phyloP scores from a whole-genome alignment of 2,113 vertebrate species.

The Ictalurus furcatus region DNA sequence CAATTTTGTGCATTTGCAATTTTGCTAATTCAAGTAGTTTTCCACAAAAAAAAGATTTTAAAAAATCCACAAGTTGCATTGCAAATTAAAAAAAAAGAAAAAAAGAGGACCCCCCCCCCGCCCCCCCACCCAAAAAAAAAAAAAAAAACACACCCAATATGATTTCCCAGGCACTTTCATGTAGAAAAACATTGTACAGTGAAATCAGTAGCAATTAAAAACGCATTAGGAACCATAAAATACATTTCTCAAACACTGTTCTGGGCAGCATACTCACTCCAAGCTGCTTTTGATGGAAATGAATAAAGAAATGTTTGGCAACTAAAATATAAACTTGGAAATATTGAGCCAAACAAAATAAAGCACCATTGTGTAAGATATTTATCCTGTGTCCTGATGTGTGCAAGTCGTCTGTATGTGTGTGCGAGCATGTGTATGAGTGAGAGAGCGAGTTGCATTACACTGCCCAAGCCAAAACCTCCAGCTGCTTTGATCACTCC shows the following conservation, averaged over 20 bases:
- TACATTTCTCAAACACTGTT: neutral
- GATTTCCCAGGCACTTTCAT: neutral
- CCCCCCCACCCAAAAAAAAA: no score
- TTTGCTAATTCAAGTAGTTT: no score
- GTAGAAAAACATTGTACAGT: neutral
- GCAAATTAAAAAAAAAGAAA: no score
- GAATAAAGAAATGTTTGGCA: slow-evolving; percentile 17
- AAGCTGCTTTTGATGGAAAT: neutral
- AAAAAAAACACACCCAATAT: neutral
- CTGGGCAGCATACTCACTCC: neutral
- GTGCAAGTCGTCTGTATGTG: neutral
- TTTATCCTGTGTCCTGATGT: slow-evolving; percentile 4
- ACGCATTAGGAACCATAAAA: neutral
- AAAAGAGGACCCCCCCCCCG: no score
- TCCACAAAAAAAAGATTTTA: no score
- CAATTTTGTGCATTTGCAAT: no score
- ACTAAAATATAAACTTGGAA: slow-evolving; percentile 29
- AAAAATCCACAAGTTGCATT: no score
- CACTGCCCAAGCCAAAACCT: slow-evolving; percentile 20
- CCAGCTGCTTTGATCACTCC: slow-evolving; percentile 24
- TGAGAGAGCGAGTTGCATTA: neutral
- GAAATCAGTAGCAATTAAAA: neutral
- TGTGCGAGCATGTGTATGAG: neutral
- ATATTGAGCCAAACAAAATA: neutral
- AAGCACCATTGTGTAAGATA: slow-evolving; percentile 11